phyloP scores from a whole-genome alignment of 1,140 invertebrate species.

The Ips nitidus region DNA sequence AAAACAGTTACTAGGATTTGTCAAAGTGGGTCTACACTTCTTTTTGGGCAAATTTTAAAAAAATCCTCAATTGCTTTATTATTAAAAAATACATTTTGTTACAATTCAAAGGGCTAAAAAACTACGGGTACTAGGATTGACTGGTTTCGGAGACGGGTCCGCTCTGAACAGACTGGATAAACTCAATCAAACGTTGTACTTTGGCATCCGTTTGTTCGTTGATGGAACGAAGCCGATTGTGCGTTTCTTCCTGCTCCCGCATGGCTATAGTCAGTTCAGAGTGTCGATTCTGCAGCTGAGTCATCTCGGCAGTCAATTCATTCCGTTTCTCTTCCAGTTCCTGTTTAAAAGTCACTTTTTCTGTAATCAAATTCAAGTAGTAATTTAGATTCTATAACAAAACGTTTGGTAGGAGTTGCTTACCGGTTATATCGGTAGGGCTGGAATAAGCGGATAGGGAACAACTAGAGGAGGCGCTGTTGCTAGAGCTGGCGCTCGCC shows the following conservation, averaged over 20 bases:
- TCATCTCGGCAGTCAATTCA: conserved; percentile 45
- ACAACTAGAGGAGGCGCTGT: background rate
- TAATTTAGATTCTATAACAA: conserved; percentile 5
- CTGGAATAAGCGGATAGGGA: conserved; percentile 45
- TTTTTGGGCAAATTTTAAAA: too few relatives aligned
- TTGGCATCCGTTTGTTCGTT: conserved; percentile 47
- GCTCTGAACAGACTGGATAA: conserved; percentile 46
- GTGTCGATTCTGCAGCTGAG: conserved; percentile 48
- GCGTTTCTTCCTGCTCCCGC: conserved; percentile 45
- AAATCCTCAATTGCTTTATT: too few relatives aligned
- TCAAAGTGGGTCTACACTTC: too few relatives aligned
- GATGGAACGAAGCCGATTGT: conserved; percentile 42
- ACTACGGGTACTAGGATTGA: conserved; percentile 15
- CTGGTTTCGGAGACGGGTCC: conserved; percentile 14
- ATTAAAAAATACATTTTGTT: too few relatives aligned
- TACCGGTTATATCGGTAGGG: conserved; percentile 45
- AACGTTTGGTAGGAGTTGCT: conserved; percentile 16
- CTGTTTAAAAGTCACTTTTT: conserved; percentile 49
- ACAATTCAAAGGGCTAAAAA: background rate
- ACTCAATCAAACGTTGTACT: conserved; percentile 46
- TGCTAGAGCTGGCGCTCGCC: conserved; percentile 30
- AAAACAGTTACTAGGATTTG: too few relatives aligned
- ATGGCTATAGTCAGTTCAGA: conserved; percentile 49
- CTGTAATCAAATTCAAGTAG: conserved; percentile 37
- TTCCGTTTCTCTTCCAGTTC: conserved; percentile 48